Evolutionary conservation across 2,113 vertebrate species (phyloP), one percentile per base, ranked within the genome.

Genomic region (Bombycilla garrulus): DNA sequence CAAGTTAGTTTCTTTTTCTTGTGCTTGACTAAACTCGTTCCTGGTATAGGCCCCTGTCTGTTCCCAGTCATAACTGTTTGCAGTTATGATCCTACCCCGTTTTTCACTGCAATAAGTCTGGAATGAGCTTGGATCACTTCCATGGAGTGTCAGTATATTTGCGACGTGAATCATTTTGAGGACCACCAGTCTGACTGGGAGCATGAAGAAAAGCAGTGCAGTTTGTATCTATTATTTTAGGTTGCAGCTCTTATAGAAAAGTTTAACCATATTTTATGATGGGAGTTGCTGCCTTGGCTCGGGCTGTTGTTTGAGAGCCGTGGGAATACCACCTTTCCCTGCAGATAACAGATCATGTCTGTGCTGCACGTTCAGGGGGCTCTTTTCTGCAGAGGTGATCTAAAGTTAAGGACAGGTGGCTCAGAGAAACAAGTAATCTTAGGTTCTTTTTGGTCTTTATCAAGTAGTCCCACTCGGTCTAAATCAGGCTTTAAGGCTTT

Each of bases 401-500:
- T 95, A 62, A 85, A 26, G 6, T 54, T 74, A 88, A 87, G 90
- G 96, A 87, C 97, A 98, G 97, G 97, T 98, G 97, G 95, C 81
- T 94, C 21, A 8, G 95, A 85, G 92, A 97, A 96, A 96, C 65
- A 97, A 96, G 96, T 97, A 96, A 96, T 94, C 77, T 96, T 93
- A 69, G 4, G 0, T 74, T 95, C 96, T 89, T 89, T 96, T 88
- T 97, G 81, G 40, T 89, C 90, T 97, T 97, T 96, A 97, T 84
- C 73, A 64, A 93, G 86, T 66, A 91, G 92, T 82, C 86, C 91
- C 58, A 28, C 69, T 82, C 67, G 86, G 93, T 92, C n/a, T 92
- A 94, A 97, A 96, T 97, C 90, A 53, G 96, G 97, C 92, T 95
- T 97, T 86, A 90, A 94, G 90, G 84, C 88, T 96, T 87, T 96